Percentiles rank a stretch among this genome's conserved stretches.
Evolutionary conservation across 2,113 vertebrate species (phyloP).

Genomic region (Dicaeum eximium): DNA sequence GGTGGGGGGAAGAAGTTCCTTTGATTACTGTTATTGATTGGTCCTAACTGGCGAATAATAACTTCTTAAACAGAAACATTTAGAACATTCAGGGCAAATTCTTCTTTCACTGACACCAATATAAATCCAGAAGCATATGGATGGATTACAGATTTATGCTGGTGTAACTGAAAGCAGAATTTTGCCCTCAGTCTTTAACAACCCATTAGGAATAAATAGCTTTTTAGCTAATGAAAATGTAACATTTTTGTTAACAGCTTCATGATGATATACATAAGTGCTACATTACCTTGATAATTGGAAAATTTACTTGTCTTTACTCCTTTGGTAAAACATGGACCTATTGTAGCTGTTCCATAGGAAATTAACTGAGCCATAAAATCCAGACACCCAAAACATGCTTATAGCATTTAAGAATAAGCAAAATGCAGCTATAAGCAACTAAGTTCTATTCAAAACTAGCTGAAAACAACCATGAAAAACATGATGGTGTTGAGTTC

Average conservation of each 20-base stretch:
- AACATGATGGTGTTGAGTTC: background rate
- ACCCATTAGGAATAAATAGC: conserved; percentile 60
- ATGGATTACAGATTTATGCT: background rate
- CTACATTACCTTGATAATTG: conserved; percentile 43
- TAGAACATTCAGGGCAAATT: background rate
- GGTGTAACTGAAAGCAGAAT: conserved; percentile 27
- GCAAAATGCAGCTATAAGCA: background rate
- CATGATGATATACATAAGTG: conserved; percentile 36
- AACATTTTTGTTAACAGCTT: conserved; percentile 27
- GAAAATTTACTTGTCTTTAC: conserved; percentile 45
- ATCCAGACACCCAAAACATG: background rate
- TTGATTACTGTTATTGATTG: conserved; percentile 49
- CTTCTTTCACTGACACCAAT: background rate
- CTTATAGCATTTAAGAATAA: background rate
- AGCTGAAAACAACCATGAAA: background rate
- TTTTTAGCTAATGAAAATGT: conserved; percentile 54
- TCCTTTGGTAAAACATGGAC: conserved; percentile 9
- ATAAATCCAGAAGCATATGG: background rate
- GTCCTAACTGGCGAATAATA: conserved; percentile 41
- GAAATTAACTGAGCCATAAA: conserved; percentile 42
- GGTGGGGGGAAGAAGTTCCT: background rate
- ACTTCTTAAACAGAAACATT: background rate
- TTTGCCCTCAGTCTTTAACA: conserved; percentile 26
- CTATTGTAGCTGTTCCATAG: background rate
- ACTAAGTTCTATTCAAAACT: background rate